Evolutionary conservation across 1,140 invertebrate genomes (phyloP), one percentile per base, ranked within the genome.

Genomic region (Thaumetopoea pityocampa): DNA sequence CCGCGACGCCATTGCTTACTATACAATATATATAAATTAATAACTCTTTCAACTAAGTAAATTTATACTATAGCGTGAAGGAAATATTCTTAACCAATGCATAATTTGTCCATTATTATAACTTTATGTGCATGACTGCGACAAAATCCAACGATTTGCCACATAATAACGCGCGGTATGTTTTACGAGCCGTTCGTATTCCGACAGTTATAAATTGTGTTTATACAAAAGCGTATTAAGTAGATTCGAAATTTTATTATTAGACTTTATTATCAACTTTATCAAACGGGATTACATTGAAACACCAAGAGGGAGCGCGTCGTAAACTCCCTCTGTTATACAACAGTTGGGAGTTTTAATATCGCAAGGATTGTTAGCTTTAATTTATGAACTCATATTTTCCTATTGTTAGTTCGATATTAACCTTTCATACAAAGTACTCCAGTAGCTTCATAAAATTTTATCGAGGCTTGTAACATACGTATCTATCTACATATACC

Each of bases 151-250:
- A 51, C 61, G 43, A 71, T 74, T 74, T 71, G 64, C 73, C 66
- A 71, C 65, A 67, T 57, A 72, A 72, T 72, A 74, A 72, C 55
- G 56, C 36, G 42, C 54, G 51, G 55, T 47, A 42, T 61, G 52
- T 68, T 66, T 73, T 67, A 74, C 50, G 59, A 69, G 35, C 36
- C 26, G 27, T 30, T 56, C 49, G 44, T 50, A 45, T 44, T 52
- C 18, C 34, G 47, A 15, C 15, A 28, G 15, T 56, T 58, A 70
- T 72, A 72, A 72, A 74, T 70, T 65, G 52, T 51, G 38, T 49
- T 70, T 66, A 57, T 47, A 67, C 58, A 71, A 77, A 73, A 65
- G 67, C 58, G 51, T 56, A 72, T 60, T 70, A 66, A n/a, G n/a
- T n/a, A n/a, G 51, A 56, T 63, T 54, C 62, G 62, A 62, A 62